Base-by-base conservation (phyloP, 2,797 vertebrate species). In the Halcyon badia region DNA sequence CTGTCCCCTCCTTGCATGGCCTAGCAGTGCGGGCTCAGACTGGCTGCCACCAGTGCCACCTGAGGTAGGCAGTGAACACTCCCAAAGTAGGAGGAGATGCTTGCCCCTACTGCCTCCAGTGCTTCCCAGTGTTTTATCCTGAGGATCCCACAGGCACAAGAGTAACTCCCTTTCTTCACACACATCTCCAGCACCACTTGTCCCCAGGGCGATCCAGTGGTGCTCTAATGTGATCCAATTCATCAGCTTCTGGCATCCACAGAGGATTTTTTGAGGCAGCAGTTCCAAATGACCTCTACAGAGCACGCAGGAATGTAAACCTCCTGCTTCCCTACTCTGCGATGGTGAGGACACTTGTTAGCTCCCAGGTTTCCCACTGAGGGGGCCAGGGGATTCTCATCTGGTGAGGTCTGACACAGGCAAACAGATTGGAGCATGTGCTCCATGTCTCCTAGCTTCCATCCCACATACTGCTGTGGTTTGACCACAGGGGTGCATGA, bases 381-480 rank as follows among this genome's bases (percentile, higher is more conserved):
- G 26, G 28, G 17, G 28, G 21, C 31, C 8, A 22, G 41, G 33
- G 25, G 56, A 41, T 77, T 41, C 44, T 85, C 11, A 17, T 69
- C 44, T 49, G 16, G 30, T 42, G 61, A 68, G 44, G 28, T 14
- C 8, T 25, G 41, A n/a, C 24, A n/a, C 7, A 37, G 51, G 37
- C 0, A 0, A 64, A 54, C 30, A 41, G n/a, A 30, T 20, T 0
- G 3, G 46, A 78, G 16, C 20, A 5, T 2, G 33, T 48, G 14
- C 14, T 77, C 44, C 39, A 5, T 54, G 4, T 19, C 10, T 52
- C 21, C 61, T 31, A 61, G 1, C 1, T 83, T 89, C 19, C 28
- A 25, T 77, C 39, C 20, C 0, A 0, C 3, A 0, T 11, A 16
- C 35, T 0, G 2, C 56, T 60, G 48, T 64, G n/a, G 13, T 81